These are phyloP conservation scores for Sphyrna mokarran DNA, from an alignment of 2,113 vertebrate genomes.

Conservation along the genomic window DNA sequence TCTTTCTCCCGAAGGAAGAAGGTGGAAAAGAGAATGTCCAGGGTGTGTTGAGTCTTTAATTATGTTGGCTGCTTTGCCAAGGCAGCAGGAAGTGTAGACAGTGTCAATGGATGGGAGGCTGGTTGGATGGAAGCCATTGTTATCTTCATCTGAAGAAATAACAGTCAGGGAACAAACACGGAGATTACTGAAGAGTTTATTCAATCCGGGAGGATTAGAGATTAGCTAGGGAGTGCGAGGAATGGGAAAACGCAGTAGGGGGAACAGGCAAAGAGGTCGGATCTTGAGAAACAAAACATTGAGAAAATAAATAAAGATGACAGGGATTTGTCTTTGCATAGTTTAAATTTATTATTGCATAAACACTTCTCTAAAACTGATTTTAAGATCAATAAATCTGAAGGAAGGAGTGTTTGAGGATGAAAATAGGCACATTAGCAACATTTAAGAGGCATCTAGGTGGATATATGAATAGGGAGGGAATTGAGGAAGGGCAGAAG, in stretches of 20 bases:
- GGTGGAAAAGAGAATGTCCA: no score
- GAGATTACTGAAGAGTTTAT: neutral
- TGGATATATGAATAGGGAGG: no score
- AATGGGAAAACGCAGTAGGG: neutral
- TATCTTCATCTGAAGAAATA: neutral
- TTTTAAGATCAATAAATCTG: neutral
- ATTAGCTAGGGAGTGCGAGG: neutral
- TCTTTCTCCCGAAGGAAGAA: no score
- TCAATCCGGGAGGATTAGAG: neutral
- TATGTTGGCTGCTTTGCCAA: no score
- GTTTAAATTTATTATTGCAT: neutral
- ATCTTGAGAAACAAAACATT: neutral
- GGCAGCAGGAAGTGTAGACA: no score
- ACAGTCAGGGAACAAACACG: neutral
- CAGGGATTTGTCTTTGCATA: neutral
- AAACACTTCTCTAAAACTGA: neutral
- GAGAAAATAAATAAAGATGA: neutral
- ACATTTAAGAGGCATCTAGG: no score
- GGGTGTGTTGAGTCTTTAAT: no score
- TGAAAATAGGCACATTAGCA: neutral
- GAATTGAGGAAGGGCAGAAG: no score
- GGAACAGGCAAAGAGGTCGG: neutral
- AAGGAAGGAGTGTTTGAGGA: neutral
- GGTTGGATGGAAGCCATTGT: neutral
- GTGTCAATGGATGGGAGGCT: no score